Evolutionary conservation across 1,140 invertebrate genomes (phyloP).

Genomic region (Drosophila littoralis): DNA sequence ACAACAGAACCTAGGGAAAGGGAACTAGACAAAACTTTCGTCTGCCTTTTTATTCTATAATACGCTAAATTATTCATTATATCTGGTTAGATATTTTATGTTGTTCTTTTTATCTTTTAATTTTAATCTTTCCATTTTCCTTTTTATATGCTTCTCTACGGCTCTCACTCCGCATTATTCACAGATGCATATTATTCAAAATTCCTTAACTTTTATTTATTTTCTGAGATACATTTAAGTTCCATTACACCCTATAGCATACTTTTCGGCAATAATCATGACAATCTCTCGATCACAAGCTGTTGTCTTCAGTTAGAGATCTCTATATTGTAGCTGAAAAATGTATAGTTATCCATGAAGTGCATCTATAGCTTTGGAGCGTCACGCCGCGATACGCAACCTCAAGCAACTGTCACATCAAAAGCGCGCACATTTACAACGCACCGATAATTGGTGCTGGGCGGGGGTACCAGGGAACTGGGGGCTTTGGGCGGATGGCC

Average conservation of each 20-base stretch:
- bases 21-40: no score
- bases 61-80: no score
- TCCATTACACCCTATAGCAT: slow-evolving; percentile 11
- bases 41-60: no score
- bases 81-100: no score
- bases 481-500: background rate
- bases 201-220: no score
- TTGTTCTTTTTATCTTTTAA: no score
- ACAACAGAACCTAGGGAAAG: no score
- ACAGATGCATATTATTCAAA: no score
- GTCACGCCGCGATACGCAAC: slow-evolving; percentile 32
- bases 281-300: background rate
- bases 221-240: no score
- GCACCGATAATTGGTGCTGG: slow-evolving; percentile 71
- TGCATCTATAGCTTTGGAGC: slow-evolving; percentile 35
- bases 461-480: background rate
- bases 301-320: background rate
- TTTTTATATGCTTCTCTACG: no score
- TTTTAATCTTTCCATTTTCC: no score
- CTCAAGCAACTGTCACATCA: slow-evolving; percentile 71
- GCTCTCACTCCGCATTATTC: no score
- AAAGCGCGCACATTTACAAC: slow-evolving; percentile 73
- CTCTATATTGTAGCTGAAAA: background rate
- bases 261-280: slow-evolving; percentile 6
- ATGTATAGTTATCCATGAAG: slow-evolving; percentile 22